A percentile compares a stretch with the other conserved stretches of the same genome.
Evolutionary conservation across 2,797 vertebrate genomes (phyloP).

Genomic region (Phyllotis vaccarum): DNA sequence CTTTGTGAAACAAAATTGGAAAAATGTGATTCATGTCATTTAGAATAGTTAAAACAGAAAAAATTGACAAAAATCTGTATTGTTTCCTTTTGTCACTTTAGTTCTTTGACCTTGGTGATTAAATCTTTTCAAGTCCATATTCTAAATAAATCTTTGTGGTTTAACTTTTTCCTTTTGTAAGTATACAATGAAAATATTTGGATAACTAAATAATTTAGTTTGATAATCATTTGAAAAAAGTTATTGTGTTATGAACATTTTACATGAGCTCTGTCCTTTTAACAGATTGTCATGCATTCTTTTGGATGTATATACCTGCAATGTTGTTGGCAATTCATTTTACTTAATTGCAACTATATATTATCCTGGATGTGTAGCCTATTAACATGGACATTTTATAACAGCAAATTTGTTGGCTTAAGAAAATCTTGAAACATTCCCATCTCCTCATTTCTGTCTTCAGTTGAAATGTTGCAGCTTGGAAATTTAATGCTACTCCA

Average conservation of each 20-base stretch:
- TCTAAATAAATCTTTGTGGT: not conserved
- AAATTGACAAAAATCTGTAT: not conserved
- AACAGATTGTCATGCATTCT: not conserved
- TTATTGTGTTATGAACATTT: not conserved
- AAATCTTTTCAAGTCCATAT: not conserved
- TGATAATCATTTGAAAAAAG: not conserved
- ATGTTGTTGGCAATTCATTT: not conserved
- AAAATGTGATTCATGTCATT: not conserved
- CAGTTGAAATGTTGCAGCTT: no score
- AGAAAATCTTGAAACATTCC: not conserved
- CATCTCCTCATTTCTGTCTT: not conserved
- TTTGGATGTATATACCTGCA: not conserved
- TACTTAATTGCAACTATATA: not conserved
- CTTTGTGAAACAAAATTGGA: not conserved
- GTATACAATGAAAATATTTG: not conserved
- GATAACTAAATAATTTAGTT: not conserved
- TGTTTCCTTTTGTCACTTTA: not conserved
- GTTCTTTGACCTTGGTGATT: not conserved
- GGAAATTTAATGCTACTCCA: not conserved
- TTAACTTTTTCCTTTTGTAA: not conserved
- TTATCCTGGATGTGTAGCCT: no score
- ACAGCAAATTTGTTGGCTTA: not conserved
- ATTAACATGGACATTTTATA: not conserved
- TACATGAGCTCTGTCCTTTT: not conserved
- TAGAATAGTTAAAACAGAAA: not conserved